Evolutionary conservation across 64 coral and sea anemone genomes (phyloP).

Genomic region (Trachythela sp.): DNA sequence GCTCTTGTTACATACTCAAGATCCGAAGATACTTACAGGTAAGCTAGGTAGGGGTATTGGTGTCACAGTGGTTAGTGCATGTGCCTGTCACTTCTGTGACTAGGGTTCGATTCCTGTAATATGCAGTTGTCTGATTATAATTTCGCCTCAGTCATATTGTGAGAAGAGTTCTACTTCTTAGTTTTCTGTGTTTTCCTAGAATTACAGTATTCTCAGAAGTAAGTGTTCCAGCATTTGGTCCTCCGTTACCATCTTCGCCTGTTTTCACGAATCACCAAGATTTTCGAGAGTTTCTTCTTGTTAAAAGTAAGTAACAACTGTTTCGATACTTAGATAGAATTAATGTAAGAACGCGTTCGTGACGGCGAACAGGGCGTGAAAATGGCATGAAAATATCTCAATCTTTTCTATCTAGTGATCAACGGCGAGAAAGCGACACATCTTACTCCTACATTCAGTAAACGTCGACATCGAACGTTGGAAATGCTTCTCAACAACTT

Average conservation of each 20-base stretch:
- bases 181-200: constrained; percentile 41
- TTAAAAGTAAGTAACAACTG: constrained; percentile 69
- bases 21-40: constrained; percentile 82
- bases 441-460: constrained; percentile 88
- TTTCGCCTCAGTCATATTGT: neutral
- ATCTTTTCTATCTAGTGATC: constrained; percentile 62
- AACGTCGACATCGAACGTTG: constrained; percentile 86
- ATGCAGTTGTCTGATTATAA: neutral
- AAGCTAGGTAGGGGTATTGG: too few relatives aligned
- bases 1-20: constrained; percentile 84
- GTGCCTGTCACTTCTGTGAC: too few relatives aligned
- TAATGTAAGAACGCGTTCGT: too few relatives aligned
- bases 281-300: constrained; percentile 91
- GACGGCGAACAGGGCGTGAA: too few relatives aligned
- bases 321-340: too few relatives aligned
- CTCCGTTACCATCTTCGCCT: constrained; percentile 79
- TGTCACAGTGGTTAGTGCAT: too few relatives aligned
- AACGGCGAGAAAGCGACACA: constrained; percentile 96
- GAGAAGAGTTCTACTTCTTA: neutral
- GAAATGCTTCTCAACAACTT: constrained; percentile 79
- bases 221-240: constrained; percentile 93
- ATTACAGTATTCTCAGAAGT: constrained; percentile 84
- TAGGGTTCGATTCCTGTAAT: too few relatives aligned
- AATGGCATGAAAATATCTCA: neutral
- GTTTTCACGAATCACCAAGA: constrained; percentile 80